Evolutionary conservation across 2,888 invertebrate genomes (phyloP), one percentile per base, ranked within the genome.

Genomic region (Dichetophora obliterata): DNA sequence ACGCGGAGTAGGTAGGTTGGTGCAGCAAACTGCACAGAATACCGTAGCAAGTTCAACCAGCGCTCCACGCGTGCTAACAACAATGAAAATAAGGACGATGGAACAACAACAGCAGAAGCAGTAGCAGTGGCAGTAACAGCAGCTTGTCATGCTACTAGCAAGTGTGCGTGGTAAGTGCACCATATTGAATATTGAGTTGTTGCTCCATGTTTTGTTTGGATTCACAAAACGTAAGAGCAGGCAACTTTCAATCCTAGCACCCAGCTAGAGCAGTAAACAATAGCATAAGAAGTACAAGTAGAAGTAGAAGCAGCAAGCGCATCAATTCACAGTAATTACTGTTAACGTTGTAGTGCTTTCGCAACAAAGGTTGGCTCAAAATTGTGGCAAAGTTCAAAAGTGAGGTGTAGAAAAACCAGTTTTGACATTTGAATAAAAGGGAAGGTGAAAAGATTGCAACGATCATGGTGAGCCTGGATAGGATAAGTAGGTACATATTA

Each of bases 161-260:
- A 54, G 57, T 16, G 57, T 5, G 54, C 37, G 37, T 52, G 24
- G 27, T 50, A 11, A 27, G 63, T n/a, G 50, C 34, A 31, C 63
- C 73, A 65, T 65, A 65, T 73, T 65, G 73, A 73, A 73, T 73
- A 73, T 73, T 73, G 73, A 73, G 73, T 63, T 73, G 59, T 71
- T 54, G 43, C 54, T 59, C 37, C 59, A 43, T 27, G 63, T 73
- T 72, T 72, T 54, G 19, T 19, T 6, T 54, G 43, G 8, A 1
- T 66, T 43, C 11, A 34, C 37, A 19, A 34, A 43, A 37, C 5
- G 6, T 6, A 19, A 65, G 19, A 9, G 19, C 19, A 34, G 11
- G 16, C 69, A 9, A 16, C 65, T 14, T 14, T 37, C 34, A 34
- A 6, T 16, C 37, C 16, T 4, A 16, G 68, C 59, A 59, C 24